Evolutionary conservation across 2,888 invertebrate species (phyloP), one percentile per base, ranked within the genome.

Genomic region (Caenorhabditis panamensis): DNA sequence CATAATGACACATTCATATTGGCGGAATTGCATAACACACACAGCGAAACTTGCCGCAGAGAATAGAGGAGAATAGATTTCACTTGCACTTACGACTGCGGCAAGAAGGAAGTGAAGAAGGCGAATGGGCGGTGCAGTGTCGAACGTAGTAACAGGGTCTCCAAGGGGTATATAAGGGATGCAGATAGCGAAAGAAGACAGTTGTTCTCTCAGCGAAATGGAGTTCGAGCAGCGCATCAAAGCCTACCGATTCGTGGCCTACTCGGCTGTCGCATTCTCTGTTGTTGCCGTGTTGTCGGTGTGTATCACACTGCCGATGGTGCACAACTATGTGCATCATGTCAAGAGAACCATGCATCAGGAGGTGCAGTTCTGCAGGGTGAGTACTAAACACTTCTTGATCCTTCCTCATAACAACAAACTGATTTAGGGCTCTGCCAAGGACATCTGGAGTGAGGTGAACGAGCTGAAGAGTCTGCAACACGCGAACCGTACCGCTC

Each of bases 401-500:
- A 16, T 9, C 49, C 24, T 51, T 59, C 24, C 16, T n/a, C 2
- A n/a, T 51, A n/a, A n/a, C n/a, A n/a, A n/a, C n/a, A n/a, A n/a
- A n/a, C n/a, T n/a, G n/a, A n/a, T 37, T 59, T 79, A 82, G 79
- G 82, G 82, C 71, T 78, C 82, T 16, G 80, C 82, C 51, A 84
- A 84, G 72, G 84, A 84, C 54, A 84, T 84, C 79, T 82, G 82
- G 82, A 75, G 80, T 49, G 84, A 84, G 67, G 83, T 86, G 26
- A 83, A 82, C 64, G 64, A 82, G 49, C 77, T 86, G 64, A 86
- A 86, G 80, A 79, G 76, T 36, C 66, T 80, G n/a, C 82, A 75
- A 28, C 76, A 82, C 49, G 67, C 84, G 36, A 86, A 86, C 84
- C 72, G 86, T 71, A 86, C 86, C 63, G 84, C 86, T 76, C 85